phyloP scores from a whole-genome alignment of 2,888 invertebrate genomes.

The Latrodectus hesperus region DNA sequence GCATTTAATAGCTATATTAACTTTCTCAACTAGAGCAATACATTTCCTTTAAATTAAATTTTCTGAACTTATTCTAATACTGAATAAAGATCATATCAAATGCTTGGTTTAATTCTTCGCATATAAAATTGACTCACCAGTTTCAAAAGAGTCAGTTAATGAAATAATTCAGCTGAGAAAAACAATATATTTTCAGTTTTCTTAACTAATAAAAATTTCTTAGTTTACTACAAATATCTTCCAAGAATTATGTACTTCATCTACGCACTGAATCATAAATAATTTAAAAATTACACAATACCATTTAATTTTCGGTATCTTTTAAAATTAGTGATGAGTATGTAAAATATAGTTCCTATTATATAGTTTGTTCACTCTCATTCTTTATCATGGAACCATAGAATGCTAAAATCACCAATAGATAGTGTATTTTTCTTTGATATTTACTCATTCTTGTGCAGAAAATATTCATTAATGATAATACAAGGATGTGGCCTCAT shows the following conservation, averaged over 20 bases:
- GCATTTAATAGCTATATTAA: conserved; percentile 27
- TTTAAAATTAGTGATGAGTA: neutral
- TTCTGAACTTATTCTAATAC: conserved; percentile 13
- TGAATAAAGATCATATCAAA: conserved; percentile 47
- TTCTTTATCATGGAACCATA: too few species aligned
- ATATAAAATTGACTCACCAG: conserved; percentile 28
- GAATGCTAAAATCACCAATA: too few species aligned
- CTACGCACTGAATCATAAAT: neutral
- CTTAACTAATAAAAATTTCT: neutral
- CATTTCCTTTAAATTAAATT: neutral
- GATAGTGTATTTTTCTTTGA: too few species aligned
- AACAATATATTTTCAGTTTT: conserved; percentile 19
- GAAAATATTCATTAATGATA: neutral
- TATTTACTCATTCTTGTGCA: too few species aligned
- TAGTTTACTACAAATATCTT: neutral
- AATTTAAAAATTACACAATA: neutral
- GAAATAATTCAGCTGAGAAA: conserved; percentile 17
- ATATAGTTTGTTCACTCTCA: neutral
- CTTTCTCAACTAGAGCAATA: conserved; percentile 6
- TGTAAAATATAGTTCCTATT: neutral
- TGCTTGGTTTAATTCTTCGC: conserved; percentile 14
- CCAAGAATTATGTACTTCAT: neutral
- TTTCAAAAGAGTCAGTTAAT: conserved; percentile 39
- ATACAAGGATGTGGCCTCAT: neutral
- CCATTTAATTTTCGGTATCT: neutral